These are phyloP conservation scores for Pteromalus puparum DNA, from an alignment of 1,140 invertebrate species.

Conservation along the genomic window DNA sequence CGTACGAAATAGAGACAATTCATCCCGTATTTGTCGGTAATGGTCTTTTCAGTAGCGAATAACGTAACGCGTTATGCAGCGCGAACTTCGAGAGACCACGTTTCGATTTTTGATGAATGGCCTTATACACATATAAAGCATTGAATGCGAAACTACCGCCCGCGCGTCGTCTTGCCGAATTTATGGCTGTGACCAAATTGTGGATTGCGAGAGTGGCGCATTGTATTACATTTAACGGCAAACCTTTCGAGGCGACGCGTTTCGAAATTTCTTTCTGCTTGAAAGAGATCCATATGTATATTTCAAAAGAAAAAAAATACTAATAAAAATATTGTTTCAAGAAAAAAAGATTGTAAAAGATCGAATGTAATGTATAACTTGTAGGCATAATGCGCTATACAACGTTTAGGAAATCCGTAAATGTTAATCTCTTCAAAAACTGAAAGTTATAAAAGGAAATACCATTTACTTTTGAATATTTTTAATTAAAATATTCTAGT, in stretches of 20 bases:
- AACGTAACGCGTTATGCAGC: too few species aligned
- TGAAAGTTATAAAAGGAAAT: too few species aligned
- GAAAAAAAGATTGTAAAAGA: too few species aligned
- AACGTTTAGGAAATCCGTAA: background rate
- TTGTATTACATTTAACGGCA: background rate
- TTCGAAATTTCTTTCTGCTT: background rate
- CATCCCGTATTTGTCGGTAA: background rate
- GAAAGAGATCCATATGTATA: too few species aligned
- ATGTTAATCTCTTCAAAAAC: background rate
- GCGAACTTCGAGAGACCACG: too few species aligned
- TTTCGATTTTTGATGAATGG: background rate
- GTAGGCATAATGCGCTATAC: too few species aligned
- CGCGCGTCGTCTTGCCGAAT: background rate
- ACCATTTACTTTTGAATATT: too few species aligned
- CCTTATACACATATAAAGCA: background rate
- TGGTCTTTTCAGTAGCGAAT: too few species aligned
- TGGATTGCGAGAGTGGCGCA: background rate
- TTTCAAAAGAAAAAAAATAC: background rate
- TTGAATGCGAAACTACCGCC: background rate
- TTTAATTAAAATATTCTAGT: too few species aligned
- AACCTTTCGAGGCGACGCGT: background rate
- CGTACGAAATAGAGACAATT: background rate
- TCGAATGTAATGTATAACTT: too few species aligned
- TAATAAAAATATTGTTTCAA: too few species aligned
- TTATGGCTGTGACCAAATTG: slow-evolving; percentile 10